These are phyloP conservation scores for Fulica atra DNA, from an alignment of 2,113 vertebrate genomes.

Conservation along the genomic window DNA sequence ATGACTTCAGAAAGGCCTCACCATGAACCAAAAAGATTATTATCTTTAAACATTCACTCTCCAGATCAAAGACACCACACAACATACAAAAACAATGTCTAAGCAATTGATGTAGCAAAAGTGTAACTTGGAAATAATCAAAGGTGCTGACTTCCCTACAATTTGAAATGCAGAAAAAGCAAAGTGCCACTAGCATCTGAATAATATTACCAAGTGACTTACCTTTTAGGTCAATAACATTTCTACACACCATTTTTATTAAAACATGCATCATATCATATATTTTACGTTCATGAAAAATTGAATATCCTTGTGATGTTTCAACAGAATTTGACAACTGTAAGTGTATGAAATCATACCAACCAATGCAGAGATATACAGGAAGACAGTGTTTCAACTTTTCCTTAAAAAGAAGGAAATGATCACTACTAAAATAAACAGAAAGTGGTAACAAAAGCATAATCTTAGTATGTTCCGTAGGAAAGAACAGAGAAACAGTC, in stretches of 20 bases:
- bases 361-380: neutral
- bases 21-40: neutral
- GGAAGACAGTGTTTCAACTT: neutral
- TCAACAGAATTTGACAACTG: neutral
- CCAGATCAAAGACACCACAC: neutral
- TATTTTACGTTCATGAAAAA: neutral
- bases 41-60: neutral
- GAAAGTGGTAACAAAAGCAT: neutral
- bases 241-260: neutral
- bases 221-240: neutral
- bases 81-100: neutral
- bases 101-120: neutral
- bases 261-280: neutral
- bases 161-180: neutral
- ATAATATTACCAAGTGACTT: neutral
- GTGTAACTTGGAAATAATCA: neutral
- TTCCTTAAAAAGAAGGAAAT: neutral
- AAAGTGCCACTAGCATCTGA: neutral
- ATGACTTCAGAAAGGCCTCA: neutral
- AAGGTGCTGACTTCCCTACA: neutral
- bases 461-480: neutral
- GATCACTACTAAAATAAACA: neutral
- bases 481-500: neutral
- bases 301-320: neutral
- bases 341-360: neutral